These are phyloP conservation scores for Camelus bactrianus DNA, from an alignment of 2,113 vertebrate species.

Conservation along the genomic window DNA sequence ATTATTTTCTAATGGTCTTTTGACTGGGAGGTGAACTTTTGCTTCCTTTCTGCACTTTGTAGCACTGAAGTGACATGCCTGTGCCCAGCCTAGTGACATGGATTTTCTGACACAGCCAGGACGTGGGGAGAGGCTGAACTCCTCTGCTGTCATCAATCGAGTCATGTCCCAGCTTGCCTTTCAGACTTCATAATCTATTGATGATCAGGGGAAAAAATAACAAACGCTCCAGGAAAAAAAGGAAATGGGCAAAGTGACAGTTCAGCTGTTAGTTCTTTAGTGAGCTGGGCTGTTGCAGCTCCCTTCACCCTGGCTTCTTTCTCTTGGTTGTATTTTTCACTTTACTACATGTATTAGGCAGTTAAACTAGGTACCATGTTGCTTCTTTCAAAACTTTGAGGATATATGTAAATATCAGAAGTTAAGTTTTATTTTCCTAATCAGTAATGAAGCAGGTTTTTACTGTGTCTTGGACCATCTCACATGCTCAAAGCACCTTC, in stretches of 20 bases:
- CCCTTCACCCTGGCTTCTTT: rapidly evolving
- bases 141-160: neutral
- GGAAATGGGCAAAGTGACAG: neutral
- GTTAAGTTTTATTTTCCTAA: neutral
- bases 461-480: neutral
- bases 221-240: neutral
- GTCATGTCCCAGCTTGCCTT: slow-evolving; percentile 29
- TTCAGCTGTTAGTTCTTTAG: neutral
- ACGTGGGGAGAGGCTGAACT: neutral
- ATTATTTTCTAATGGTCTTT: neutral
- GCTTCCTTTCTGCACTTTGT: neutral
- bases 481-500: rapidly evolving
- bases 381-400: neutral
- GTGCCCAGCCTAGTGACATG: neutral
- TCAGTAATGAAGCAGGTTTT: neutral
- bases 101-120: neutral
- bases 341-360: neutral
- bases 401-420: neutral
- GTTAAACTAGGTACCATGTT: neutral
- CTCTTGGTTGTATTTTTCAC: neutral
- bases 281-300: neutral
- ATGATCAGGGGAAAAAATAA: neutral
- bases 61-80: neutral
- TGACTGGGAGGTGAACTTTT: neutral
- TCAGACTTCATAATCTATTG: neutral